Conservation (phyloP, 2,888 invertebrate species). For the Heliconius ethilla region DNA sequence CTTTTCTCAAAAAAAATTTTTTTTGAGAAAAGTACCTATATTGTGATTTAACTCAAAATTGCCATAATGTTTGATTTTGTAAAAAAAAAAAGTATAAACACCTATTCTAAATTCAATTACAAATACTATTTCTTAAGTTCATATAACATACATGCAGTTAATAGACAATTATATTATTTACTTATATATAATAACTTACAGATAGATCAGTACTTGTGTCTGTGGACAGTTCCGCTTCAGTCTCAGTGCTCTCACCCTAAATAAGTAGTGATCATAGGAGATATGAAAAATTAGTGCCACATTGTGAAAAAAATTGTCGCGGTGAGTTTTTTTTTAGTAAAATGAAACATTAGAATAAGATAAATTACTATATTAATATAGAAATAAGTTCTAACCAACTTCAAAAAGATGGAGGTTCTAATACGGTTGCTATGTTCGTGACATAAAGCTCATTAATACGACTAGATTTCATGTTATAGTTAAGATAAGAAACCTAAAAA, state of each 20-base stretch:
- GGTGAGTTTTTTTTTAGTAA: neutral
- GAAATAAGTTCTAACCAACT: neutral
- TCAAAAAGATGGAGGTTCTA: neutral
- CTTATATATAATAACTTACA: constrained; percentile 69
- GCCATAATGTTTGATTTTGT: too few species aligned
- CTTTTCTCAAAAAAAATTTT: too few species aligned
- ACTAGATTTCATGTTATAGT: neutral
- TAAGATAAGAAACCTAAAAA: neutral
- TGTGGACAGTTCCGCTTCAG: constrained; percentile 83
- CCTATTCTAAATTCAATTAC: too few species aligned
- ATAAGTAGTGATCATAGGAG: constrained; percentile 34
- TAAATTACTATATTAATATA: neutral
- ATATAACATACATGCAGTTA: neutral
- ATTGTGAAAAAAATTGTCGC: neutral
- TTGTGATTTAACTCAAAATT: too few species aligned
- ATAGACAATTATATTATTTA: neutral
- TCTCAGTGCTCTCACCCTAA: constrained; percentile 84
- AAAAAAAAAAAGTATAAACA: too few species aligned
- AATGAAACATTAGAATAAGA: neutral
- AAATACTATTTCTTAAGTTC: too few species aligned
- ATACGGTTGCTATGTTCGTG: neutral
- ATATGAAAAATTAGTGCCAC: constrained; percentile 34
- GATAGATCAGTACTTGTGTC: constrained; percentile 84
- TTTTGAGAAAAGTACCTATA: too few species aligned
- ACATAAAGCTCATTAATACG: neutral